These are phyloP conservation scores for Sebastes minor DNA, from an alignment of 2,797 vertebrate species.

Conservation along the genomic window DNA sequence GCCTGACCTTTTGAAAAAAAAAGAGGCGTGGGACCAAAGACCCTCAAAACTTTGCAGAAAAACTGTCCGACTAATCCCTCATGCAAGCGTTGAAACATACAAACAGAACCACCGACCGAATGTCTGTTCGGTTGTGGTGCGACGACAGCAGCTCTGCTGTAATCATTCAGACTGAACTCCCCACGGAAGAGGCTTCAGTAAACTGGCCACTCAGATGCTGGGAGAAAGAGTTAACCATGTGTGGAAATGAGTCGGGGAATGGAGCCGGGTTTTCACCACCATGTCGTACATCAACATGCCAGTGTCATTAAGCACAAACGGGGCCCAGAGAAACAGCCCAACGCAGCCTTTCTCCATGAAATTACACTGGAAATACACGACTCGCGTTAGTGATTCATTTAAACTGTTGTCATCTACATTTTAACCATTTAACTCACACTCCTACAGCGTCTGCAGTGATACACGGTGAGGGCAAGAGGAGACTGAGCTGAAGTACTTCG, in stretches of 20 bases:
- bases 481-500: background rate
- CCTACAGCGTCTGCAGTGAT: background rate
- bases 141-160: slow-evolving; percentile 37
- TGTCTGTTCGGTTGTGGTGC: slow-evolving; percentile 5
- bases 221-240: slow-evolving; percentile 73
- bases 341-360: slow-evolving; percentile 47
- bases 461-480: background rate
- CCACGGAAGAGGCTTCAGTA: slow-evolving; percentile 45
- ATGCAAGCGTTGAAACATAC: slow-evolving; percentile 16
- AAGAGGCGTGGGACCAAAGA: slow-evolving; percentile 2
- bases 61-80: slow-evolving; percentile 1
- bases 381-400: slow-evolving; percentile 37
- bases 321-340: slow-evolving; percentile 37
- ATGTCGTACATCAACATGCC: slow-evolving; percentile 74
- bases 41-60: slow-evolving; percentile 18
- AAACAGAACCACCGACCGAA: background rate
- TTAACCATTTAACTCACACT: slow-evolving; percentile 5
- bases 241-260: slow-evolving; percentile 75
- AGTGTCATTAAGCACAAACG: slow-evolving; percentile 72
- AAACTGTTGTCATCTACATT: slow-evolving; percentile 51
- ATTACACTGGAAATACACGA: slow-evolving; percentile 49
- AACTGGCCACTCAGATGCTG: slow-evolving; percentile 53
- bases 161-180: slow-evolving; percentile 58
- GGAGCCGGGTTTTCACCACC: slow-evolving; percentile 44
- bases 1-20: slow-evolving; percentile 39